Conservation (phyloP, 2,113 vertebrate species). For the Nicator chloris region DNA sequence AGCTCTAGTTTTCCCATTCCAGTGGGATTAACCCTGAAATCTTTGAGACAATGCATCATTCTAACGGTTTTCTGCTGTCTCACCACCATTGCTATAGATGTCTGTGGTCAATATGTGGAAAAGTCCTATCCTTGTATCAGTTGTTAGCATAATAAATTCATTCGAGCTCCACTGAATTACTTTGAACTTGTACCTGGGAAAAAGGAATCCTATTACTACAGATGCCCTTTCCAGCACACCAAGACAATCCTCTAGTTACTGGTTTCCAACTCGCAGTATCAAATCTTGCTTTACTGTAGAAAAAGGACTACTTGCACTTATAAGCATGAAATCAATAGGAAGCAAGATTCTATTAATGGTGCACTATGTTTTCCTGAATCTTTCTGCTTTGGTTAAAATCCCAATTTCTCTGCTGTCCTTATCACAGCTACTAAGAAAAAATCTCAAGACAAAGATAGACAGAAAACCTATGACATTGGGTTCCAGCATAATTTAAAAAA, state of each 20-base stretch:
- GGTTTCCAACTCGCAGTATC: background rate
- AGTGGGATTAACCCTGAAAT: conserved; percentile 8
- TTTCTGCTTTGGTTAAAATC: background rate
- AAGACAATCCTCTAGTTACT: background rate
- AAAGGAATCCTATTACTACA: background rate
- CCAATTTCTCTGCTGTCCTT: background rate
- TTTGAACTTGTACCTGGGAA: background rate
- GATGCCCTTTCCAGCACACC: background rate
- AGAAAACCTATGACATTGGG: background rate
- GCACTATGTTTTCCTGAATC: background rate
- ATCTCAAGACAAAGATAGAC: background rate
- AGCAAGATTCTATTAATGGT: background rate
- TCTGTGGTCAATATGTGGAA: background rate
- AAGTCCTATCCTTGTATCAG: background rate
- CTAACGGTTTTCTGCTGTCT: background rate
- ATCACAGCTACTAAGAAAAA: background rate
- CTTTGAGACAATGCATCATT: conserved; percentile 5
- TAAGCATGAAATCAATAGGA: background rate
- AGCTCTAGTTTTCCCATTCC: background rate
- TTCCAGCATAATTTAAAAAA: background rate
- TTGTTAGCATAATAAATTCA: background rate
- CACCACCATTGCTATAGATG: background rate
- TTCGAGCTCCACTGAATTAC: background rate
- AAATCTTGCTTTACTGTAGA: background rate
- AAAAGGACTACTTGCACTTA: background rate